Percentiles rank a stretch among this genome's conserved stretches.
phyloP scores from a whole-genome alignment of 1,140 invertebrate genomes.

The Neuroterus valhalla region DNA sequence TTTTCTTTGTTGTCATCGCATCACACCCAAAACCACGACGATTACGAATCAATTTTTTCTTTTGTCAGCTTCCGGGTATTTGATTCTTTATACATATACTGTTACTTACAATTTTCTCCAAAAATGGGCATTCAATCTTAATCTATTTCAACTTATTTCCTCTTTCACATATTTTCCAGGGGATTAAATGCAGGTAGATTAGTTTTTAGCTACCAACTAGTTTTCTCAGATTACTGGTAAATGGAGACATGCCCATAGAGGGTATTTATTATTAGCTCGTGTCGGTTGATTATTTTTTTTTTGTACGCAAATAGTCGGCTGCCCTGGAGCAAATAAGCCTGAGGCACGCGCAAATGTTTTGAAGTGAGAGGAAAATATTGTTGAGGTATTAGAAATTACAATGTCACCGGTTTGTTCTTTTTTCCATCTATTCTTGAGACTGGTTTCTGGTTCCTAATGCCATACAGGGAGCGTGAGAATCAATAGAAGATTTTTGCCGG shows the following conservation, averaged over 20 bases:
- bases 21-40: too few species aligned
- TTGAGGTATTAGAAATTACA: constrained; percentile 23
- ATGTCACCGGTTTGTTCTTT: constrained; percentile 9
- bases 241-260: background rate
- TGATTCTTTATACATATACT: too few species aligned
- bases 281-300: constrained; percentile 3
- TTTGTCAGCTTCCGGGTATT: too few species aligned
- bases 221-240: background rate
- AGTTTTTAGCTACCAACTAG: background rate
- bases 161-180: too few species aligned
- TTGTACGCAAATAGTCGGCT: background rate
- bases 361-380: background rate
- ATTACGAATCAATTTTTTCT: too few species aligned
- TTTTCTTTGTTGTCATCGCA: background rate
- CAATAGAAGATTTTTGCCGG: constrained; percentile 44
- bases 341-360: constrained; percentile 11
- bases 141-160: too few species aligned
- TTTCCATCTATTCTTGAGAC: background rate
- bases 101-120: too few species aligned
- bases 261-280: constrained; percentile 16
- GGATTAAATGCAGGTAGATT: background rate
- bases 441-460: constrained; percentile 16
- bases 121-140: too few species aligned
- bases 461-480: constrained; percentile 54
- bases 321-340: background rate